Percentiles rank a stretch among this genome's conserved stretches.
Conservation (phyloP, 2,113 vertebrate species). For the Catharus fuscescens region DNA sequence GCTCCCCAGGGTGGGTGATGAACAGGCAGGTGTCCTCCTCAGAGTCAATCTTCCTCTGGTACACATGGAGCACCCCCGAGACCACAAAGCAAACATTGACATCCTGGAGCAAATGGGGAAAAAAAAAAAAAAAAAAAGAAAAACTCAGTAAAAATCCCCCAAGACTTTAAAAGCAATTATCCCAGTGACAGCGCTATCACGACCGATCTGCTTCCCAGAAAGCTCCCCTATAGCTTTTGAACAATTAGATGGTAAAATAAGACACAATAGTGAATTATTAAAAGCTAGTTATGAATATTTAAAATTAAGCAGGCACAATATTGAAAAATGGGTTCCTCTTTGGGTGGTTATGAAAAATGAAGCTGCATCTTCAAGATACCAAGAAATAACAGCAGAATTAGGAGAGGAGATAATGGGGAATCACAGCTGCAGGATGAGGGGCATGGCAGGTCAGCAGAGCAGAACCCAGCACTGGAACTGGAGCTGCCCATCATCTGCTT, state of each 20-base stretch:
- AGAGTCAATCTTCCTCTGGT: conserved; percentile 89
- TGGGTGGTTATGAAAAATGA: neutral
- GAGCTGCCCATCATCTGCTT: neutral
- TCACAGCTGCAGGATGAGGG: neutral
- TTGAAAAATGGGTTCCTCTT: neutral
- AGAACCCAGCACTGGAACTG: neutral
- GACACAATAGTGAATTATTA: conserved; percentile 49
- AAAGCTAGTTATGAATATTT: conserved; percentile 50
- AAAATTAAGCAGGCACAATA: neutral
- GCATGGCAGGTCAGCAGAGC: neutral
- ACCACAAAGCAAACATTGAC: conserved; percentile 91
- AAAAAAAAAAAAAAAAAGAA: neutral
- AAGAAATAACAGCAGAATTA: neutral
- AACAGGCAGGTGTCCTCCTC: conserved; percentile 91
- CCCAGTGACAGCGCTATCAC: neutral
- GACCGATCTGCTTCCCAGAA: neutral
- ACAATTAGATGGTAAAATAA: conserved; percentile 43
- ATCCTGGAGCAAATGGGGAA: conserved; percentile 71
- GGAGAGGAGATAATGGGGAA: neutral
- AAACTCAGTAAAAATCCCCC: neutral
- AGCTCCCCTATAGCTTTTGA: neutral
- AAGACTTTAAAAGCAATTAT: neutral
- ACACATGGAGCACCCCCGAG: conserved; percentile 89
- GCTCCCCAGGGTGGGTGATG: conserved; percentile 88
- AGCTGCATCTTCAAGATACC: neutral